These are phyloP conservation scores for Drosophila kanekoi DNA, from an alignment of 2,888 invertebrate species.

Conservation along the genomic window DNA sequence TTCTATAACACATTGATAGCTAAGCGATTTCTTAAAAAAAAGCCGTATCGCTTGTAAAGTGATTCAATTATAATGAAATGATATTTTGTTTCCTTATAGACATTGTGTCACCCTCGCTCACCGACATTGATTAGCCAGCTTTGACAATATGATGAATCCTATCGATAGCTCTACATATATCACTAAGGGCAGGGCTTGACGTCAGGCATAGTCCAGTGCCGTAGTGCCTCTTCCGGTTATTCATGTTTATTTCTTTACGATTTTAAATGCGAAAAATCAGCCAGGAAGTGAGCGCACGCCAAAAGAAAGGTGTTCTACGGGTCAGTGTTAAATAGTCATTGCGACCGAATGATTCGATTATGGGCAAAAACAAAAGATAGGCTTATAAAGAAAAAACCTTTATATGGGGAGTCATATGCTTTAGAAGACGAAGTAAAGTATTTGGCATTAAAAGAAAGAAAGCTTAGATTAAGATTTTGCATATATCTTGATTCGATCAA, in stretches of 20 bases:
- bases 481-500: too few relatives aligned
- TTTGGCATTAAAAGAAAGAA: too few relatives aligned
- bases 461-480: too few relatives aligned
- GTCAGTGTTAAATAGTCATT: constrained; percentile 45
- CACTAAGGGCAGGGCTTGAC: constrained; percentile 50
- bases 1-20: constrained; percentile 50
- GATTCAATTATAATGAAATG: constrained; percentile 72
- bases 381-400: too few relatives aligned
- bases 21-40: constrained; percentile 48
- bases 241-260: constrained; percentile 15
- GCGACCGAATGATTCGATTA: too few relatives aligned
- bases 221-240: constrained; percentile 41
- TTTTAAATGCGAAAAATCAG: constrained; percentile 2
- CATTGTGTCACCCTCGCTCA: constrained; percentile 77
- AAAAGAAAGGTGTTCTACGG: constrained; percentile 12
- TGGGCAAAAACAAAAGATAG: too few relatives aligned
- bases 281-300: constrained; percentile 3
- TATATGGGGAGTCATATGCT: too few relatives aligned
- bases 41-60: constrained; percentile 37
- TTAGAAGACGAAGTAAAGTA: too few relatives aligned
- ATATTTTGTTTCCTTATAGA: constrained; percentile 66
- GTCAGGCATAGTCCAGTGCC: constrained; percentile 42
- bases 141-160: constrained; percentile 36
- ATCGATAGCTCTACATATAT: constrained; percentile 31
- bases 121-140: constrained; percentile 33